These are phyloP conservation scores for Catostomus latipinnis DNA, from an alignment of 2,797 vertebrate species.

Conservation along the genomic window DNA sequence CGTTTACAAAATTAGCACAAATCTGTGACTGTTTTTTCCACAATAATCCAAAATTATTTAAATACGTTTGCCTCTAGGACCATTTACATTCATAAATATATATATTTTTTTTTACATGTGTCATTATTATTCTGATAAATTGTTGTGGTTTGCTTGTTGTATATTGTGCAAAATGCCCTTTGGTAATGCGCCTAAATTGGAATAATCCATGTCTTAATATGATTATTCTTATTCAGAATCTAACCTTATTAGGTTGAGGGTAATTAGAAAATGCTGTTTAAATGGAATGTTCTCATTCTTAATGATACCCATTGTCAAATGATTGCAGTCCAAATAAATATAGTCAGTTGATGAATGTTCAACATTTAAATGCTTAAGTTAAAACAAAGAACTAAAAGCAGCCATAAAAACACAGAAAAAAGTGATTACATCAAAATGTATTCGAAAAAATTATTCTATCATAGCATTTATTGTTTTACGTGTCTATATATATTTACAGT, in stretches of 20 bases:
- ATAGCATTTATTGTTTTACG: too few relatives aligned
- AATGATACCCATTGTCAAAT: background rate
- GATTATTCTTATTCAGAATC: constrained; percentile 30
- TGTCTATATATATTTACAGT: too few relatives aligned
- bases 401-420: too few relatives aligned
- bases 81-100: background rate
- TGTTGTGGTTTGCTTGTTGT: background rate
- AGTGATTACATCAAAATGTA: too few relatives aligned
- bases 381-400: background rate
- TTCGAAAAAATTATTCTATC: too few relatives aligned
- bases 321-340: constrained; percentile 3
- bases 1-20: background rate
- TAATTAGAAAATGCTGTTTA: constrained; percentile 36
- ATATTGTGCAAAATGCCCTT: constrained; percentile 24
- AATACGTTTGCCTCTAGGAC: background rate
- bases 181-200: background rate
- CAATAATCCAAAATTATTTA: background rate
- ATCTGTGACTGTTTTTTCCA: background rate
- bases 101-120: background rate
- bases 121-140: constrained; percentile 39
- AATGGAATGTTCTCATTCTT: constrained; percentile 9
- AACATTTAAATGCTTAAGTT: background rate
- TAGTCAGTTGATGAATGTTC: background rate
- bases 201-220: constrained; percentile 13
- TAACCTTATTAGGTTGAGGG: constrained; percentile 16